Conservation (phyloP, 2,797 vertebrate genomes). For the Buphagus erythrorhynchus region DNA sequence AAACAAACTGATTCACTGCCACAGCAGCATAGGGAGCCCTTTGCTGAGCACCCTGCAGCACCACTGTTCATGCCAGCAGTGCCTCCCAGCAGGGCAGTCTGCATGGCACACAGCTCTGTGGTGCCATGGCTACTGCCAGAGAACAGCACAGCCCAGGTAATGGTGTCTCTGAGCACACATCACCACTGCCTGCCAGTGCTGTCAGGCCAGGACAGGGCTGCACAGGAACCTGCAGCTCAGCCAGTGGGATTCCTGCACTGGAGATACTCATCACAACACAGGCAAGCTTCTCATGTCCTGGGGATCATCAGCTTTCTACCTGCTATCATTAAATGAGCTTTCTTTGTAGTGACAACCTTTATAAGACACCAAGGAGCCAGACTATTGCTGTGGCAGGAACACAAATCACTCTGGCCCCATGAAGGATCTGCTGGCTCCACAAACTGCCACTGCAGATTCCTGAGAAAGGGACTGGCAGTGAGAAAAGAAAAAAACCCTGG, state of each 20-base stretch:
- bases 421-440: not conserved
- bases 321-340: not conserved
- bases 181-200: not conserved
- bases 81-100: not conserved
- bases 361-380: not conserved
- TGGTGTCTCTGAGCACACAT: not conserved
- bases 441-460: not conserved
- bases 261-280: not conserved
- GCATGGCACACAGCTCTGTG: not conserved
- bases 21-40: not conserved
- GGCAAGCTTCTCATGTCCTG: not conserved
- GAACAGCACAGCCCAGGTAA: not conserved
- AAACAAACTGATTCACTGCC: not conserved
- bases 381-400: not conserved
- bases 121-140: not conserved
- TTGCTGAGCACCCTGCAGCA: not conserved
- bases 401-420: not conserved
- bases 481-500: not conserved
- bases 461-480: not conserved
- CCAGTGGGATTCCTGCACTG: not conserved
- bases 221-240: not conserved
- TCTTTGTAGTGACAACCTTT: not conserved
- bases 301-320: not conserved
- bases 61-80: not conserved
- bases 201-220: not conserved